A percentile compares a stretch with the other conserved stretches of the same genome.
Conservation (phyloP, 2,888 invertebrate species). For the Mystacides longicornis region DNA sequence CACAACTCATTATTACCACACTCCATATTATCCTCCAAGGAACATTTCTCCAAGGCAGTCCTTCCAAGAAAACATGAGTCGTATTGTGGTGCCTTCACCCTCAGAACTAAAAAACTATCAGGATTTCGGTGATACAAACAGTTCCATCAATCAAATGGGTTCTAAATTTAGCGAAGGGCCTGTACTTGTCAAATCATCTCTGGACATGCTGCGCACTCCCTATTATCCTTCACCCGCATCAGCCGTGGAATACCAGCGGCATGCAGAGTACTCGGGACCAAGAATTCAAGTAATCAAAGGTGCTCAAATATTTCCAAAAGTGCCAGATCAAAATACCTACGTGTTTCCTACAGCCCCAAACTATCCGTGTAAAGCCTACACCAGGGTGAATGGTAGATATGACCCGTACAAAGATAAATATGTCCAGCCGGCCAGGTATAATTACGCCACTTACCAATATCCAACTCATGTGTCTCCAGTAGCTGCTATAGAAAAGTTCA, state of each 20-base stretch:
- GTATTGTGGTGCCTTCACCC: conserved; percentile 41
- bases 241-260: neutral
- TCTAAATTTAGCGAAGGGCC: conserved; percentile 15
- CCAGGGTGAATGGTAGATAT: conserved; percentile 30
- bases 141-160: neutral
- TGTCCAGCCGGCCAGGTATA: conserved; percentile 31
- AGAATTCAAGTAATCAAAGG: conserved; percentile 14
- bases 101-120: neutral
- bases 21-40: conserved; percentile 24
- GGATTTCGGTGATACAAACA: neutral
- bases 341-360: conserved; percentile 7
- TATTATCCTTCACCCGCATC: neutral
- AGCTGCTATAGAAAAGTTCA: conserved; percentile 6
- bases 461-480: conserved; percentile 9
- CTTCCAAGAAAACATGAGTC: conserved; percentile 49
- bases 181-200: conserved; percentile 7
- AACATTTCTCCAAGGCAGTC: conserved; percentile 50
- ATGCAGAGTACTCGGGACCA: conserved; percentile 11
- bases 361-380: conserved; percentile 9
- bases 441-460: conserved; percentile 9
- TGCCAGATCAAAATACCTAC: conserved; percentile 13
- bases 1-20: conserved; percentile 1
- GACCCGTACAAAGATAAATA: conserved; percentile 45
- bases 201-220: neutral
- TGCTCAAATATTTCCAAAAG: conserved; percentile 14